Evolutionary conservation across 2,113 vertebrate genomes (phyloP).

Genomic region (Microtus montanus): DNA sequence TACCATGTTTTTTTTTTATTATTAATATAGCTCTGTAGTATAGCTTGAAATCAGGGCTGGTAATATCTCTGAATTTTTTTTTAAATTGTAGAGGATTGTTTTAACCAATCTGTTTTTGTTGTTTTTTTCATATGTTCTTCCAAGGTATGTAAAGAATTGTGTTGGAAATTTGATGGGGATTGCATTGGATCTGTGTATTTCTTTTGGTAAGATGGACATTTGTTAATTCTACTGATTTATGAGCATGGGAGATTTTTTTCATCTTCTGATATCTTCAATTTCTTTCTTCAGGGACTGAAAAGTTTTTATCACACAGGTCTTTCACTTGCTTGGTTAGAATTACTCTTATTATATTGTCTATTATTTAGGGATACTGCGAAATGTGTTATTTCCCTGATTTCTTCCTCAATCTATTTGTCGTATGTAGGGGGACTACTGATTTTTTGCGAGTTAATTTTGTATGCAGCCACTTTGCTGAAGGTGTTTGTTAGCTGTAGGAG

Average conservation of each 20-base stretch:
- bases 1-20: too few relatives aligned
- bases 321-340: not conserved
- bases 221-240: not conserved
- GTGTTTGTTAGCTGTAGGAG: not conserved
- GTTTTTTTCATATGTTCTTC: not conserved
- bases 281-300: not conserved
- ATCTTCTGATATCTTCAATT: not conserved
- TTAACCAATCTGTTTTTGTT: not conserved
- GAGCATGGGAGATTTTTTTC: not conserved
- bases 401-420: not conserved
- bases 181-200: not conserved
- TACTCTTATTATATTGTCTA: not conserved
- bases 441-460: not conserved
- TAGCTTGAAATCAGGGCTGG: too few relatives aligned
- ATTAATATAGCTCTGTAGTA: too few relatives aligned
- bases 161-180: not conserved
- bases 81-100: not conserved
- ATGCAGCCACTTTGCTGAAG: not conserved
- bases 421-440: not conserved
- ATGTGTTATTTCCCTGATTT: not conserved
- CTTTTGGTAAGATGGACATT: not conserved
- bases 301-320: not conserved
- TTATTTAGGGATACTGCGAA: not conserved
- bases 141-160: not conserved
- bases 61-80: not conserved